A percentile compares a stretch with the other conserved stretches of the same genome.
These are phyloP conservation scores for Melanostoma mellinum DNA, from an alignment of 2,888 invertebrate species.

Conservation along the genomic window DNA sequence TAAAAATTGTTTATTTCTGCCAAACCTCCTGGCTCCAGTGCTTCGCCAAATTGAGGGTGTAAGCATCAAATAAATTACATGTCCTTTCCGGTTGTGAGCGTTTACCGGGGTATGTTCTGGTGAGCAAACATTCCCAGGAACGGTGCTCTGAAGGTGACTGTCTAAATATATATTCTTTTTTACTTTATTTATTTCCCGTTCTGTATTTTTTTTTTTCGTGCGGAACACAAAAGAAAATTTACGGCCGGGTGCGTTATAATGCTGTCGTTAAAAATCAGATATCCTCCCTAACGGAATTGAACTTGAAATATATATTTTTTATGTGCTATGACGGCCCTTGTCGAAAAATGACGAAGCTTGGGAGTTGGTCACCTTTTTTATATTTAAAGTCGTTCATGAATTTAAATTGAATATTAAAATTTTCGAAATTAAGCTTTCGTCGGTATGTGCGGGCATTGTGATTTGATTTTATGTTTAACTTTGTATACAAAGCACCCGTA, in stretches of 20 bases:
- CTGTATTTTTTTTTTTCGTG: constrained; percentile 15
- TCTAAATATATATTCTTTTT: constrained; percentile 24
- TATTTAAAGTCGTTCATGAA: constrained; percentile 58
- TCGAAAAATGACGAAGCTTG: constrained; percentile 13
- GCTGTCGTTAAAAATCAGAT: constrained; percentile 65
- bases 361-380: constrained; percentile 44
- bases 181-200: constrained; percentile 48
- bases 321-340: constrained; percentile 42
- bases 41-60: constrained; percentile 28
- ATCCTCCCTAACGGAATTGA: constrained; percentile 42
- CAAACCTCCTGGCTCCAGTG: constrained; percentile 11
- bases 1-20: constrained; percentile 52
- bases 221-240: constrained; percentile 52
- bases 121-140: constrained; percentile 33
- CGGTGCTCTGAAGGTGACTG: constrained; percentile 43
- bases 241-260: constrained; percentile 60
- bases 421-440: constrained; percentile 42
- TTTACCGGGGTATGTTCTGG: constrained; percentile 14
- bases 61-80: constrained; percentile 59
- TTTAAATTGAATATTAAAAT: constrained; percentile 63
- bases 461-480: constrained; percentile 9
- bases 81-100: constrained; percentile 31
- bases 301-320: constrained; percentile 55
- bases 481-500: no score
- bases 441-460: background rate